A percentile compares a stretch with the other conserved stretches of the same genome.
These are phyloP conservation scores for Catharus fuscescens DNA, from an alignment of 2,113 vertebrate species.

Conservation along the genomic window DNA sequence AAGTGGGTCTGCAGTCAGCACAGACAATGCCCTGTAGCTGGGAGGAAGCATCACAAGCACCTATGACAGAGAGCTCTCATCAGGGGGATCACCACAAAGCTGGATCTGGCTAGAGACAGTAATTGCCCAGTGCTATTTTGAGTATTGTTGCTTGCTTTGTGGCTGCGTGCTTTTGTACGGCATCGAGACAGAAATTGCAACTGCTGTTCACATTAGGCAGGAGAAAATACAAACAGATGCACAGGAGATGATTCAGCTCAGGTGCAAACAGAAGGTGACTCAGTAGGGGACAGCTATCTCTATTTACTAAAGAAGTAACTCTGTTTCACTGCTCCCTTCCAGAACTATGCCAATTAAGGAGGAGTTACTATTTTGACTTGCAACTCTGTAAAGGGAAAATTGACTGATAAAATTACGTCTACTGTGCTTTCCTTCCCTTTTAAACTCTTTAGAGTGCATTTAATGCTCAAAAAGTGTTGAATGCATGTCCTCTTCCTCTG, in stretches of 20 bases:
- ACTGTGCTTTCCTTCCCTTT: not conserved
- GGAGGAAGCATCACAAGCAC: not conserved
- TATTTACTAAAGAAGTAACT: not conserved
- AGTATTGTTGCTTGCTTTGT: not conserved
- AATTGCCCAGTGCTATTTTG: not conserved
- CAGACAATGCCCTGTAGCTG: not conserved
- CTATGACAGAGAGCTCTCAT: not conserved
- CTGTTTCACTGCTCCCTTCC: not conserved
- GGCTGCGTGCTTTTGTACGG: not conserved
- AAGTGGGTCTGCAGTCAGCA: not conserved
- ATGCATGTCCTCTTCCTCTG: not conserved
- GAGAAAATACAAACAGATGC: not conserved
- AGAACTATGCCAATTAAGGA: not conserved
- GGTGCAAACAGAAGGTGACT: conserved; percentile 50
- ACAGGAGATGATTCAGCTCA: conserved; percentile 21
- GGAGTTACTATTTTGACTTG: not conserved
- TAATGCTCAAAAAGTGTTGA: not conserved
- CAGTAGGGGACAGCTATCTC: not conserved
- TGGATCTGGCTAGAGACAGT: not conserved
- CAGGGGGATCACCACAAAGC: not conserved
- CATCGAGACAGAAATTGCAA: not conserved
- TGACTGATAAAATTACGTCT: not conserved
- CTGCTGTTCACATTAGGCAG: not conserved
- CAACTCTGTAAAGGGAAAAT: not conserved
- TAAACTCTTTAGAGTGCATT: not conserved